A percentile compares a stretch with the other conserved stretches of the same genome.
These are phyloP conservation scores for Malurus cyaneus DNA, from an alignment of 2,113 vertebrate genomes.

Conservation along the genomic window DNA sequence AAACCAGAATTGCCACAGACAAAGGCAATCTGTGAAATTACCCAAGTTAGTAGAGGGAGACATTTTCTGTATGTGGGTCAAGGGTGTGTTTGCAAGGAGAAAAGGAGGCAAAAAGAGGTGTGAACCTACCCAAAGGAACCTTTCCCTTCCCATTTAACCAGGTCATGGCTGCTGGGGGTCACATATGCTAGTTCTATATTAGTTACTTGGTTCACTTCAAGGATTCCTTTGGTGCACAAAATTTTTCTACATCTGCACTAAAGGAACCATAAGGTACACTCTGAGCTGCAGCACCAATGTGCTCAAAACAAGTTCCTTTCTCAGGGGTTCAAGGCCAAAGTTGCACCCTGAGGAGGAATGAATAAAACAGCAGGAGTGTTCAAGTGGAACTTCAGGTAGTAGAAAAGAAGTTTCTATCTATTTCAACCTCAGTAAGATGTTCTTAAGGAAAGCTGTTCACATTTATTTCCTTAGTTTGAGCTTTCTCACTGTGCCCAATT, in stretches of 20 bases:
- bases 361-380: neutral
- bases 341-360: neutral
- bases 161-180: neutral
- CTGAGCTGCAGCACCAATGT: neutral
- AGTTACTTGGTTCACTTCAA: neutral
- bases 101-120: neutral
- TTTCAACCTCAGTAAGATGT: neutral
- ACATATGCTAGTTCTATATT: neutral
- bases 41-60: neutral
- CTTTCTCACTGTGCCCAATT: neutral
- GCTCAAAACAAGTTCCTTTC: neutral
- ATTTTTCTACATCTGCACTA: neutral
- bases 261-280: neutral
- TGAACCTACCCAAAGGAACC: neutral
- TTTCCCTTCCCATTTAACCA: neutral
- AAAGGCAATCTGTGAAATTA: neutral
- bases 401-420: neutral
- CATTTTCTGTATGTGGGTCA: neutral
- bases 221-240: neutral
- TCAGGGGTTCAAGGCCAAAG: neutral
- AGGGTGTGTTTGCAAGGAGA: neutral
- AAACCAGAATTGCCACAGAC: neutral
- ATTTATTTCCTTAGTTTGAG: neutral
- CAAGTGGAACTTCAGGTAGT: neutral
- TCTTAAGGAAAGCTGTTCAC: neutral